A percentile compares a stretch with the other conserved stretches of the same genome.
phyloP scores from a whole-genome alignment of 1,140 invertebrate genomes.

The Tetraneura akinire region DNA sequence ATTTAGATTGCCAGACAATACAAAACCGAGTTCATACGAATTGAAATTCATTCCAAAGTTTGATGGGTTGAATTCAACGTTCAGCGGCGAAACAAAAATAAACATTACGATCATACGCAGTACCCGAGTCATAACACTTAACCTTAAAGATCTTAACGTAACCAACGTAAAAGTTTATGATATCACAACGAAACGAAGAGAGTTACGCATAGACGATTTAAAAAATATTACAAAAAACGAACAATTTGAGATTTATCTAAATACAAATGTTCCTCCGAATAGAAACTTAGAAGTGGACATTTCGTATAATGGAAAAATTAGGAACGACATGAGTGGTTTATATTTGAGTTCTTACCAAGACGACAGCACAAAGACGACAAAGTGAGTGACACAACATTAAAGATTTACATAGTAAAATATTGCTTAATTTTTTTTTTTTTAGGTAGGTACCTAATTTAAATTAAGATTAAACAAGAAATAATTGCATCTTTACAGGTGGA shows the following conservation, averaged over 20 bases:
- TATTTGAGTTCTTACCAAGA: conserved; percentile 16
- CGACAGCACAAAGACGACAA: neutral
- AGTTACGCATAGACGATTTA: neutral
- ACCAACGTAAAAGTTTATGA: neutral
- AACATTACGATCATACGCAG: neutral
- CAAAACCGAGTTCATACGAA: conserved; percentile 70
- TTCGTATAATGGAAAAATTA: neutral
- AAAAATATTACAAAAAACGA: neutral
- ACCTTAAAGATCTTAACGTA: neutral
- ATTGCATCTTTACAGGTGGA: conserved; percentile 57
- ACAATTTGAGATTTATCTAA: neutral
- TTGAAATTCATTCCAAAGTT: conserved; percentile 66
- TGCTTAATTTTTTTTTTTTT: neutral
- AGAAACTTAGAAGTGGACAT: neutral
- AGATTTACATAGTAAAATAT: neutral
- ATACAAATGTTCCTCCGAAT: rapidly evolving
- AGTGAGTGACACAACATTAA: neutral
- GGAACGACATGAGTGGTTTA: conserved; percentile 9
- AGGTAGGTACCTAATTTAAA: neutral
- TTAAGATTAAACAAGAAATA: no score
- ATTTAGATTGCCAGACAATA: conserved; percentile 67
- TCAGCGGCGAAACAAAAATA: conserved; percentile 59
- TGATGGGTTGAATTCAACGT: conserved; percentile 64
- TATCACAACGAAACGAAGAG: no score
- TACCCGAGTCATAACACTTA: neutral